These are phyloP conservation scores for Danaus chrysippus DNA, from an alignment of 2,888 invertebrate species.

Conservation along the genomic window DNA sequence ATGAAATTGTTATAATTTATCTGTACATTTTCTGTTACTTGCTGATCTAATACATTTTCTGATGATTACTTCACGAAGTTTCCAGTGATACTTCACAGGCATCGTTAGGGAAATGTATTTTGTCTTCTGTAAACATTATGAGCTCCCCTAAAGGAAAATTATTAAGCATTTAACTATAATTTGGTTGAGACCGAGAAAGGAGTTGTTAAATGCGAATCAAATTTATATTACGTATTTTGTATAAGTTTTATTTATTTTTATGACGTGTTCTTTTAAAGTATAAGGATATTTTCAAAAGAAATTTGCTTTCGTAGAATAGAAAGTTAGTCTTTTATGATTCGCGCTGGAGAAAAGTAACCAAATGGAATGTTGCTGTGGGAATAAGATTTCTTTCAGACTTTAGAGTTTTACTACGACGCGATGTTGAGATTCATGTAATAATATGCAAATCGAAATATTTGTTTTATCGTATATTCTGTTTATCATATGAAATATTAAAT, in stretches of 20 bases:
- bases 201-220: too few relatives aligned
- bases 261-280: not conserved
- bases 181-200: too few relatives aligned
- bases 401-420: not conserved
- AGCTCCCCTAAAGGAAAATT: not conserved
- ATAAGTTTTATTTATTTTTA: too few relatives aligned
- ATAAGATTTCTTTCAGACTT: not conserved
- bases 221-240: not conserved
- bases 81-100: not conserved
- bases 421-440: not conserved
- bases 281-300: not conserved
- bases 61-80: not conserved
- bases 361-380: constrained; percentile 7
- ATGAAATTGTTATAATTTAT: too few relatives aligned
- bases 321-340: not conserved
- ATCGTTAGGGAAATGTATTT: not conserved
- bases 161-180: not conserved
- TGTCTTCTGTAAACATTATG: not conserved
- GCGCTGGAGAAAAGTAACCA: not conserved
- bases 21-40: too few relatives aligned
- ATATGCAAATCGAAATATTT: not conserved
- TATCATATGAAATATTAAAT: too few relatives aligned
- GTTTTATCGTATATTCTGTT: too few relatives aligned
- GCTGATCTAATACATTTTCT: not conserved
- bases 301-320: constrained; percentile 2